A percentile compares a stretch with the other conserved stretches of the same genome.
Conservation (phyloP, 2,113 vertebrate species). For the Vicugna pacos region DNA sequence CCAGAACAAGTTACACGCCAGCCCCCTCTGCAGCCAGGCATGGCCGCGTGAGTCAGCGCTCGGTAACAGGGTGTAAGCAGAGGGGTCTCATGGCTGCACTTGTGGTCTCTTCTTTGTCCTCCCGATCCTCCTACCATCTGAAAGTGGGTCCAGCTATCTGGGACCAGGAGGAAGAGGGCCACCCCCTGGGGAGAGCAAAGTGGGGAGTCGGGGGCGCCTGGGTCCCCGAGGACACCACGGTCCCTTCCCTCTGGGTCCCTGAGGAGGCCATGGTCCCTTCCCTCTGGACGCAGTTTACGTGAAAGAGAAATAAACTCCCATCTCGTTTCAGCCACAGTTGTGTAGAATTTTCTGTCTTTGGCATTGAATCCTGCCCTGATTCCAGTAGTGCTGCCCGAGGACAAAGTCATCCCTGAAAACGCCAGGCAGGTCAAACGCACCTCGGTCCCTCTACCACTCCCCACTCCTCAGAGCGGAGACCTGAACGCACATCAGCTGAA, state of each 20-base stretch:
- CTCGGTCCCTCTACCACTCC: neutral
- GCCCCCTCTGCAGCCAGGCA: neutral
- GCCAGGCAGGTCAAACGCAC: neutral
- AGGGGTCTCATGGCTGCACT: neutral
- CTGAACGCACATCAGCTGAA: neutral
- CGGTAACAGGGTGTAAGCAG: neutral
- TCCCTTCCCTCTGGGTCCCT: neutral
- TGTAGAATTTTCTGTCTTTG: neutral
- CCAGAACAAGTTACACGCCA: neutral
- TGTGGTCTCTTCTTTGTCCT: neutral
- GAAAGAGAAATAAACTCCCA: neutral
- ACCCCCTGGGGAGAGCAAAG: accelerated
- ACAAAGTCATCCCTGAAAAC: neutral
- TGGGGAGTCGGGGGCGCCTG: neutral
- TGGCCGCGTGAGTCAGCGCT: neutral
- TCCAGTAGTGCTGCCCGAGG: neutral
- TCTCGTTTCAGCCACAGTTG: neutral
- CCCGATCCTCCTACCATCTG: neutral
- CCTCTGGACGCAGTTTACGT: neutral
- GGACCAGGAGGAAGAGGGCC: neutral
- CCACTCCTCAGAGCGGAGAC: too few relatives aligned
- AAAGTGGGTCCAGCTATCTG: neutral
- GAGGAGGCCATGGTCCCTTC: too few relatives aligned
- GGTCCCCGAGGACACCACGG: neutral
- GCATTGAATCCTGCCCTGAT: neutral